A percentile compares a stretch with the other conserved stretches of the same genome.
phyloP scores from a whole-genome alignment of 2,797 vertebrate genomes.

The Galagoides demidoff region DNA sequence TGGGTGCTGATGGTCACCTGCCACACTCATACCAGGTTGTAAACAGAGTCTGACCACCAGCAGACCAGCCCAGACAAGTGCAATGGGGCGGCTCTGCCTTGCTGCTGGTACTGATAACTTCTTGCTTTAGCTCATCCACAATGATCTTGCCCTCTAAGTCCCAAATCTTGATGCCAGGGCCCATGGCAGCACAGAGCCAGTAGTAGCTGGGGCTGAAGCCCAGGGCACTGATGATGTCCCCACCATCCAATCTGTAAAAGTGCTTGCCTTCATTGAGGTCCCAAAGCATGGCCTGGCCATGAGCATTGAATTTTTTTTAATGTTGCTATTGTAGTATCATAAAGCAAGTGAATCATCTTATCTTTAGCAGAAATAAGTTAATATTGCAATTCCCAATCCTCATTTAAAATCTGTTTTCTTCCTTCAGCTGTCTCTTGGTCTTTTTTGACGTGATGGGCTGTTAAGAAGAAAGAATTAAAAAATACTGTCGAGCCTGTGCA shows the following conservation, averaged over 20 bases:
- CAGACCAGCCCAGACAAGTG: slow-evolving; percentile 96
- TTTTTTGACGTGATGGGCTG: background rate
- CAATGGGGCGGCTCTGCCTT: slow-evolving; percentile 97
- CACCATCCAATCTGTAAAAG: slow-evolving; percentile 97
- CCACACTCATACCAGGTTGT: too few relatives aligned
- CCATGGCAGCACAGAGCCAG: slow-evolving; percentile 97
- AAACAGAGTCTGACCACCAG: slow-evolving; percentile 91
- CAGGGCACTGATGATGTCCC: slow-evolving; percentile 96
- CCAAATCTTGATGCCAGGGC: slow-evolving; percentile 99
- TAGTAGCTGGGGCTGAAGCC: slow-evolving; percentile 99
- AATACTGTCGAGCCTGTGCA: background rate
- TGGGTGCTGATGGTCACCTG: too few relatives aligned
- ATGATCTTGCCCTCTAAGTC: slow-evolving; percentile 98
- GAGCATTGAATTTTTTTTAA: background rate
- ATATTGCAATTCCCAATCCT: background rate
- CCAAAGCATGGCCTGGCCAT: slow-evolving; percentile 98
- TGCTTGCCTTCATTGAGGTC: slow-evolving; percentile 99
- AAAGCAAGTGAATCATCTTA: background rate
- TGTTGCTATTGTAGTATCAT: background rate
- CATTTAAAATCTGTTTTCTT: background rate
- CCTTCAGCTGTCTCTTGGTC: background rate
- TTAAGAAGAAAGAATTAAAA: background rate
- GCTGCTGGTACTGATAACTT: slow-evolving; percentile 98
- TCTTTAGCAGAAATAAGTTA: background rate
- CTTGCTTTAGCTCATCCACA: slow-evolving; percentile 97